A percentile compares a stretch with the other conserved stretches of the same genome.
These are phyloP conservation scores for Trilocha varians DNA, from an alignment of 2,888 invertebrate genomes.

Conservation along the genomic window DNA sequence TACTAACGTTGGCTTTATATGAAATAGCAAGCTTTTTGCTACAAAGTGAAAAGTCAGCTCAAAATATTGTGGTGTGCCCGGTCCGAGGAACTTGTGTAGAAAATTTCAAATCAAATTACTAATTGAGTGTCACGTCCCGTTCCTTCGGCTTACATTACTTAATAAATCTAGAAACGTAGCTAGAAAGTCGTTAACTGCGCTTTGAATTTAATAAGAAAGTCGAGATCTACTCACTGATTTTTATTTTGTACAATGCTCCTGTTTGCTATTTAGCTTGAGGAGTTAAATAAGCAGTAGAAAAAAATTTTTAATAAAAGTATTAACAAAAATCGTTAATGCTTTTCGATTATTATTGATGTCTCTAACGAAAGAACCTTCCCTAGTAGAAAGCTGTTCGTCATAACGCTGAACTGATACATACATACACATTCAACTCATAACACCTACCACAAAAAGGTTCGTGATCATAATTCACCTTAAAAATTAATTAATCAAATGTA, in stretches of 20 bases:
- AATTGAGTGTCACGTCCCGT: constrained; percentile 52
- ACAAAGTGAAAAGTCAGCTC: constrained; percentile 12
- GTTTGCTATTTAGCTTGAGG: constrained; percentile 29
- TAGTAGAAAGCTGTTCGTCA: no score
- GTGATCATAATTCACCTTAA: no score
- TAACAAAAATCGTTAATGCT: no score
- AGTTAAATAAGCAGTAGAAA: no score
- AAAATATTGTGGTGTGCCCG: constrained; percentile 12
- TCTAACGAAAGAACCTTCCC: no score
- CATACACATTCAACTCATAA: no score
- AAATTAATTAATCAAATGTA: no score
- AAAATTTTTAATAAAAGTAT: no score
- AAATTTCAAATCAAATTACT: constrained; percentile 51
- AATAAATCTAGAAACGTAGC: constrained; percentile 45
- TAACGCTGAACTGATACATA: no score
- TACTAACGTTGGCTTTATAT: constrained; percentile 5
- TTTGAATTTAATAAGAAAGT: constrained; percentile 50
- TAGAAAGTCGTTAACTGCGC: constrained; percentile 49
- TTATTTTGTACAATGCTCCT: no score
- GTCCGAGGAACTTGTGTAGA: constrained; percentile 32
- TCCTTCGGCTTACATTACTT: constrained; percentile 51
- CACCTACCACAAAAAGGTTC: no score
- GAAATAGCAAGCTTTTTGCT: constrained; percentile 8
- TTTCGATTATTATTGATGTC: no score
- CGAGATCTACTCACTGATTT: constrained; percentile 47